These are phyloP conservation scores for Phrynocephalus vlangalii DNA, from an alignment of 2,797 vertebrate genomes.

Conservation along the genomic window DNA sequence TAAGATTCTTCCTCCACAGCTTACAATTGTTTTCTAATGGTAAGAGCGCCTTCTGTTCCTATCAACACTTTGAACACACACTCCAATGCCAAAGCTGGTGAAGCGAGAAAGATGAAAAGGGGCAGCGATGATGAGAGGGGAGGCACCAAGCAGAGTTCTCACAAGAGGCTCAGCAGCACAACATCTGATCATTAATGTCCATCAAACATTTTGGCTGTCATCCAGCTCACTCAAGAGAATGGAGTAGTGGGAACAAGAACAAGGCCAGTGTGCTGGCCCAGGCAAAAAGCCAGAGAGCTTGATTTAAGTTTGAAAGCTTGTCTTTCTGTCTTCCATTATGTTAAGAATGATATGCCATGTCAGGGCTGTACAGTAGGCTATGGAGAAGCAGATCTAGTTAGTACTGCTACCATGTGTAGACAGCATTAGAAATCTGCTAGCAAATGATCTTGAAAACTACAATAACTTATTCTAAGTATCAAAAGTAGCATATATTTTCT, in stretches of 20 bases:
- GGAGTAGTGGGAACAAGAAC: conserved; percentile 32
- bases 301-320: conserved; percentile 40
- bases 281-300: conserved; percentile 38
- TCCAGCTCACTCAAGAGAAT: conserved; percentile 54
- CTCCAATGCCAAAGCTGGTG: conserved; percentile 55
- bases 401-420: not conserved
- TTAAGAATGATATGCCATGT: conserved; percentile 18
- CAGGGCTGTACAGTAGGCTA: not conserved
- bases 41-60: conserved; percentile 29
- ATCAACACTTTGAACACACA: conserved; percentile 42
- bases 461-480: not conserved
- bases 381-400: not conserved
- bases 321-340: not conserved
- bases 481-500: not conserved
- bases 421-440: not conserved
- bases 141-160: conserved; percentile 58
- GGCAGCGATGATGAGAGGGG: conserved; percentile 61
- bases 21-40: conserved; percentile 35
- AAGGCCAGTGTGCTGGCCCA: conserved; percentile 8
- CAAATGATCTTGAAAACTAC: not conserved
- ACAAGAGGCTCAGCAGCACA: conserved; percentile 60
- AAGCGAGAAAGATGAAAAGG: conserved; percentile 68
- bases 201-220: conserved; percentile 53
- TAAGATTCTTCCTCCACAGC: not conserved
- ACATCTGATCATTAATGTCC: conserved; percentile 64